A percentile compares a stretch with the other conserved stretches of the same genome.
Evolutionary conservation across 1,140 invertebrate species (phyloP).

Genomic region (Mya arenaria): DNA sequence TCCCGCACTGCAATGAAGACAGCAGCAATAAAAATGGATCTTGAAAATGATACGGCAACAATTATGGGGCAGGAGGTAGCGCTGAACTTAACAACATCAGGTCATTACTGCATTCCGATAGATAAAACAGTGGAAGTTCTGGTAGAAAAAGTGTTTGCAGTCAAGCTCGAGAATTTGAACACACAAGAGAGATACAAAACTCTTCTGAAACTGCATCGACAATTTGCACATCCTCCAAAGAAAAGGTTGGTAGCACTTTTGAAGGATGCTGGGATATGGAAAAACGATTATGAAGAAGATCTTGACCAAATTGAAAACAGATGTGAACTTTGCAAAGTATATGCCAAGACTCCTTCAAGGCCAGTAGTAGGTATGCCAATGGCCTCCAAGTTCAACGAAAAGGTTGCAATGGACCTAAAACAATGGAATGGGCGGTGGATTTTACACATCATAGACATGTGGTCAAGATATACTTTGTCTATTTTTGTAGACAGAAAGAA

Average conservation of each 20-base stretch:
- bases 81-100: conserved; percentile 57
- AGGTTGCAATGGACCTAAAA: conserved; percentile 59
- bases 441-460: conserved; percentile 64
- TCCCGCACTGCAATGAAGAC: conserved; percentile 56
- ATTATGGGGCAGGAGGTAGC: conserved; percentile 50
- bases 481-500: conserved; percentile 50
- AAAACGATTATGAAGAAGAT: conserved; percentile 46
- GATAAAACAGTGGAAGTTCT: conserved; percentile 28
- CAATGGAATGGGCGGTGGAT: conserved; percentile 52
- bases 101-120: conserved; percentile 56
- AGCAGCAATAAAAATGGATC: conserved; percentile 55
- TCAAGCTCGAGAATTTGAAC: conserved; percentile 21
- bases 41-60: conserved; percentile 54
- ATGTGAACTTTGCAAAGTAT: conserved; percentile 57
- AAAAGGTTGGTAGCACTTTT: conserved; percentile 50
- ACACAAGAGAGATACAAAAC: conserved; percentile 37
- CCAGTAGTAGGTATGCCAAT: conserved; percentile 61
- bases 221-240: conserved; percentile 62
- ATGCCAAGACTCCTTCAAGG: conserved; percentile 49
- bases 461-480: conserved; percentile 56
- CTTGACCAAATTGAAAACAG: conserved; percentile 29
- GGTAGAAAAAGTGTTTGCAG: conserved; percentile 43
- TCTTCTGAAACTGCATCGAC: conserved; percentile 49
- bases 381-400: conserved; percentile 56
- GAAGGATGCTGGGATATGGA: conserved; percentile 54